A percentile compares a stretch with the other conserved stretches of the same genome.
Conservation (phyloP, 2,113 vertebrate species). For the Rousettus leschenaultii region DNA sequence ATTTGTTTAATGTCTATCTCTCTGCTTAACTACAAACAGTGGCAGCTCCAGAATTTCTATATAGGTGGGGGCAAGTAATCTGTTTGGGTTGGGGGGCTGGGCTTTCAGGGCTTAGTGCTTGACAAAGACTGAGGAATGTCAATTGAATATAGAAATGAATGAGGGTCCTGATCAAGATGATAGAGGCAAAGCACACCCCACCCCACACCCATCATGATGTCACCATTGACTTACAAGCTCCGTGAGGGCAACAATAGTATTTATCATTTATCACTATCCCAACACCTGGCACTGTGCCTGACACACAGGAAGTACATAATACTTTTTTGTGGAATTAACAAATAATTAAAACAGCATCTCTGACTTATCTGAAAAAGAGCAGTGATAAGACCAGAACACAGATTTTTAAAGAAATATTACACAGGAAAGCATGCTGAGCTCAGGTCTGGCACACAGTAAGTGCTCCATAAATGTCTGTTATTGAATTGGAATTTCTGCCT, state of each 20-base stretch:
- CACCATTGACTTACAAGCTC: neutral
- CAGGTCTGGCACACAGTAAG: neutral
- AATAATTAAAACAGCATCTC: neutral
- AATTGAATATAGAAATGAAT: neutral
- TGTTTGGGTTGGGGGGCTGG: neutral
- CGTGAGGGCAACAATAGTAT: neutral
- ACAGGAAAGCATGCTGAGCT: neutral
- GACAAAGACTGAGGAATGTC: neutral
- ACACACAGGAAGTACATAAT: neutral
- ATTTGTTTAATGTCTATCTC: constrained; percentile 26
- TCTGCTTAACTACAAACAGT: neutral
- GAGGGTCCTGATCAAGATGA: neutral
- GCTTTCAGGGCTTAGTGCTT: neutral
- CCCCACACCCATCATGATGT: neutral
- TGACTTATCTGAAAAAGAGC: neutral
- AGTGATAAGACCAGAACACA: neutral
- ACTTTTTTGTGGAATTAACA: constrained; percentile 15
- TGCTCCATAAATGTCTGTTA: neutral
- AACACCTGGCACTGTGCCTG: neutral
- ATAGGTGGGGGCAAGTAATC: neutral
- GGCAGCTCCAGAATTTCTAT: neutral
- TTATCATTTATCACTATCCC: neutral
- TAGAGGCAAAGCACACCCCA: neutral
- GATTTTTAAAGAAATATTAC: neutral
- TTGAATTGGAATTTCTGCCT: neutral